A percentile compares a stretch with the other conserved stretches of the same genome.
phyloP scores from a whole-genome alignment of 2,113 vertebrate species.

The Silurus asotus region DNA sequence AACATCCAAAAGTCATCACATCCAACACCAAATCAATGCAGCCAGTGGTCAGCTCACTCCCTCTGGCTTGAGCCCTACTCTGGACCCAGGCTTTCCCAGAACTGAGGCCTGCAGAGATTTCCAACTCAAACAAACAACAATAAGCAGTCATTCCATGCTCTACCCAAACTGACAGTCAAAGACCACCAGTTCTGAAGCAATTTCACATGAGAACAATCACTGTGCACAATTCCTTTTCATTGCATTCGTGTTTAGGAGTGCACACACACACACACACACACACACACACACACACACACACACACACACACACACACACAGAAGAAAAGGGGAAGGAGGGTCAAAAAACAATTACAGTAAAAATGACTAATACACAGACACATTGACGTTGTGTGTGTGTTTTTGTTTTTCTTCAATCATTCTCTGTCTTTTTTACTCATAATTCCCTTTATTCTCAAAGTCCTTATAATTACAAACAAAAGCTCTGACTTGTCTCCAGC shows the following conservation, averaged over 20 bases:
- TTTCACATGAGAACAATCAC: conserved; percentile 50
- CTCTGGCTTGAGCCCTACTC: conserved; percentile 66
- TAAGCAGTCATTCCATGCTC: conserved; percentile 47
- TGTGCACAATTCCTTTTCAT: conserved; percentile 29
- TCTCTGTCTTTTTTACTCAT: conserved; percentile 57
- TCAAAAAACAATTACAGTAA: conserved; percentile 81
- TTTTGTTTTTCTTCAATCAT: conserved; percentile 63
- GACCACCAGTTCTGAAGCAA: conserved; percentile 34
- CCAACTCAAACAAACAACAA: conserved; percentile 53
- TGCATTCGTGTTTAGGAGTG: conserved; percentile 20
- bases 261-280: not conserved
- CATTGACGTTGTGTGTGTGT: conserved; percentile 44
- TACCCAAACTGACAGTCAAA: conserved; percentile 48
- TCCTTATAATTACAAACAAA: conserved; percentile 79
- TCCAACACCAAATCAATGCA: not conserved
- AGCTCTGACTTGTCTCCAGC: conserved; percentile 72
- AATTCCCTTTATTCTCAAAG: conserved; percentile 69
- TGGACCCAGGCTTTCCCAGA: conserved; percentile 61
- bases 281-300: not conserved
- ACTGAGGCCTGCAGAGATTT: conserved; percentile 32
- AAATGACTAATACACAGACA: conserved; percentile 79
- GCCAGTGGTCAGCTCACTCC: conserved; percentile 61
- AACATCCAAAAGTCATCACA: not conserved
- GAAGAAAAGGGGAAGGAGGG: conserved; percentile 69
- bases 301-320: not conserved